These are phyloP conservation scores for Myripristis murdjan DNA, from an alignment of 2,797 vertebrate genomes.

Conservation along the genomic window DNA sequence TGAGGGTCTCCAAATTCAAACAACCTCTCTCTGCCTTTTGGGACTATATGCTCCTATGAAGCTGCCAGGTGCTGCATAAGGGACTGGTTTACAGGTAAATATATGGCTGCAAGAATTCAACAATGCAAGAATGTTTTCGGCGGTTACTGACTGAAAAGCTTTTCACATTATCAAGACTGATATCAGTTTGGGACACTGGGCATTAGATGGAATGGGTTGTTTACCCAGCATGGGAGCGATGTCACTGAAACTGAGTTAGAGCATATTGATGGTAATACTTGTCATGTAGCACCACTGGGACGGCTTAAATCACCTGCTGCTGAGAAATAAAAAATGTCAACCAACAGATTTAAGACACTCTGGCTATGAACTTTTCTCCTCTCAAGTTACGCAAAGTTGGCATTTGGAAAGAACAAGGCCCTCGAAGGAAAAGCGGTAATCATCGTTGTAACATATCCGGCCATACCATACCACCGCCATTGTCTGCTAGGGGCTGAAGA, in stretches of 20 bases:
- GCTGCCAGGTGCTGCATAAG: too few relatives aligned
- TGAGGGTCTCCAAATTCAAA: too few relatives aligned
- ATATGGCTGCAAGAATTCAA: background rate
- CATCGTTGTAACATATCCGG: conserved; percentile 61
- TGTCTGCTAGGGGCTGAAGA: conserved; percentile 62
- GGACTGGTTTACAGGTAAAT: too few relatives aligned
- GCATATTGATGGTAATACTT: conserved; percentile 79
- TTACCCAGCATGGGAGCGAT: conserved; percentile 68
- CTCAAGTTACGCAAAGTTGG: conserved; percentile 67
- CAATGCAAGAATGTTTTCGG: conserved; percentile 9
- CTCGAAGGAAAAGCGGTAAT: conserved; percentile 68
- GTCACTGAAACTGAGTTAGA: conserved; percentile 81
- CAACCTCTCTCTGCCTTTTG: too few relatives aligned
- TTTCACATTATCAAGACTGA: background rate
- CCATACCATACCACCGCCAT: conserved; percentile 34
- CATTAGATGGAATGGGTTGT: conserved; percentile 62
- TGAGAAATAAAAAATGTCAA: conserved; percentile 81
- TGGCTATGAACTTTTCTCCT: conserved; percentile 68
- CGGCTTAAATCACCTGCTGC: conserved; percentile 80
- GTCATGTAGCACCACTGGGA: conserved; percentile 64
- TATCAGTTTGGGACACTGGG: conserved; percentile 6
- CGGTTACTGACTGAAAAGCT: conserved; percentile 26
- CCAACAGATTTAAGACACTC: conserved; percentile 77
- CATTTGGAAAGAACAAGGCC: conserved; percentile 73
- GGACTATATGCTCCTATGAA: too few relatives aligned